Percentiles rank a stretch among this genome's conserved stretches.
Conservation (phyloP, 2,113 vertebrate species). For the Microcebus jonahi region DNA sequence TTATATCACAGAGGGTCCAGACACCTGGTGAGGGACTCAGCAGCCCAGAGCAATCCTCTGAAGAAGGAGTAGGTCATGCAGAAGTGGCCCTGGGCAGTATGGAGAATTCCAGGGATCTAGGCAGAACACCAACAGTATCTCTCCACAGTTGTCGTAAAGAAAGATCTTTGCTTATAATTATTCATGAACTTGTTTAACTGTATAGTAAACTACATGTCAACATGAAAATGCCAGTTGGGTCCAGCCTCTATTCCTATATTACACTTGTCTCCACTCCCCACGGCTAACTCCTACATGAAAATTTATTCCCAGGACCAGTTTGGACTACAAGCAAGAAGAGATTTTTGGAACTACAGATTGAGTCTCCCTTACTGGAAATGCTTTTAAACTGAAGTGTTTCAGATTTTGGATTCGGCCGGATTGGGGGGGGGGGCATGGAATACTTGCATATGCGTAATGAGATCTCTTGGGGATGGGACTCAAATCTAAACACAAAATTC, state of each 20-base stretch:
- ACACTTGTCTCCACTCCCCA: neutral
- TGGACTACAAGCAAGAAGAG: neutral
- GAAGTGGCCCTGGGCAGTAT: neutral
- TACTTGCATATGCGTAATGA: neutral
- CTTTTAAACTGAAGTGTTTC: neutral
- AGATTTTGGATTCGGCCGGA: neutral
- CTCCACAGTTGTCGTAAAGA: neutral
- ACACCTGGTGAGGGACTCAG: neutral
- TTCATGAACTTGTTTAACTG: neutral
- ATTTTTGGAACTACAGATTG: neutral
- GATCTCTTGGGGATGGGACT: neutral
- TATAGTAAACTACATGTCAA: neutral
- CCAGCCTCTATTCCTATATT: neutral
- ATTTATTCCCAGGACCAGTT: neutral
- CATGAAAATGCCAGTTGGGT: neutral
- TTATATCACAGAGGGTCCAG: neutral
- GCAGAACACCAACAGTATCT: neutral
- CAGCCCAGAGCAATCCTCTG: neutral
- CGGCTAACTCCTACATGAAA: neutral
- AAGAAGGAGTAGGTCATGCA: neutral
- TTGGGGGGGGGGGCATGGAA: neutral
- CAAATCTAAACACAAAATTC: neutral
- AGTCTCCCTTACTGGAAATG: neutral
- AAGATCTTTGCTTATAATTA: neutral
- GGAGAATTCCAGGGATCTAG: neutral